A percentile compares a stretch with the other conserved stretches of the same genome.
Evolutionary conservation across 2,113 vertebrate genomes (phyloP).

Genomic region (Thymallus thymallus): DNA sequence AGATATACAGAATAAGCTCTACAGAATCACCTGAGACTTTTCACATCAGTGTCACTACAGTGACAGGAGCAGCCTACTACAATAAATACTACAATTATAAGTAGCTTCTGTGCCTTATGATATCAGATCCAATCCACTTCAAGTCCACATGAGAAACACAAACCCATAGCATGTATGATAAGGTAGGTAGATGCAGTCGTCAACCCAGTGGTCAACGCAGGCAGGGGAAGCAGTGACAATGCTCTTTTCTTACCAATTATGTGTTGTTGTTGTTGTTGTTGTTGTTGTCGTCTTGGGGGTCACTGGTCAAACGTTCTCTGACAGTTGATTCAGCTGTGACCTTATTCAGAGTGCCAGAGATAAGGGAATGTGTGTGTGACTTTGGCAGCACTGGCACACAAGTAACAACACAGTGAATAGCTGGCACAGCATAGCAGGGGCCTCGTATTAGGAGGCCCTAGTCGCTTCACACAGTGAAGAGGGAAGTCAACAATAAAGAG

Average conservation of each 20-base stretch:
- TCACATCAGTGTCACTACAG: too few species aligned
- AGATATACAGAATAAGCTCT: too few species aligned
- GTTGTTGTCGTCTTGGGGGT: too few species aligned
- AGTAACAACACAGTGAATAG: slow-evolving; percentile 11
- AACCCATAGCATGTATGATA: background rate
- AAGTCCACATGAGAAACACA: background rate
- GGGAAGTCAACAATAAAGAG: slow-evolving; percentile 5
- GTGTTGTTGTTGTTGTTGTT: background rate
- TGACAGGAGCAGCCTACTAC: too few species aligned
- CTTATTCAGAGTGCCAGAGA: slow-evolving; percentile 13
- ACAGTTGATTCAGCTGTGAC: slow-evolving; percentile 13
- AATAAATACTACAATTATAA: too few species aligned
- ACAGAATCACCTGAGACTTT: too few species aligned
- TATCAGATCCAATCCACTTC: too few species aligned
- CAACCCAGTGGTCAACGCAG: background rate
- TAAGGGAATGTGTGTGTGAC: slow-evolving; percentile 6
- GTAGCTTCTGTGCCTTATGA: too few species aligned
- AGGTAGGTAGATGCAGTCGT: background rate
- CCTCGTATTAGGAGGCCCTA: background rate
- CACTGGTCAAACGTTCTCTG: slow-evolving; percentile 4
- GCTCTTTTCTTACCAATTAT: background rate
- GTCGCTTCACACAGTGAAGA: background rate
- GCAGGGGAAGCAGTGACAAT: background rate
- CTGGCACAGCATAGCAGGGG: slow-evolving; percentile 17
- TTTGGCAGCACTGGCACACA: background rate